phyloP scores from a whole-genome alignment of 2,113 vertebrate species.

The Merops nubicus region DNA sequence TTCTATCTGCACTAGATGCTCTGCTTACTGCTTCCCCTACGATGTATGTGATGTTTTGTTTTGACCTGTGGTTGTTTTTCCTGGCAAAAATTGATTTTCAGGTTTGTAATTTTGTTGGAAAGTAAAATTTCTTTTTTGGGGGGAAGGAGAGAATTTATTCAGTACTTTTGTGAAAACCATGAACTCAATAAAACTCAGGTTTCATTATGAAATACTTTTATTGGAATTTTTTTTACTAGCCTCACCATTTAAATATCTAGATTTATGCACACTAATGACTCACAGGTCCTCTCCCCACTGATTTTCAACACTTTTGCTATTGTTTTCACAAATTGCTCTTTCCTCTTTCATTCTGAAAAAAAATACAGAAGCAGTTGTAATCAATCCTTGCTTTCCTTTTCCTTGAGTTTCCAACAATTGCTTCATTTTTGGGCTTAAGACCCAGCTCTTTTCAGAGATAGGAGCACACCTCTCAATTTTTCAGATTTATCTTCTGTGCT shows the following conservation, averaged over 20 bases:
- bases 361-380: not conserved
- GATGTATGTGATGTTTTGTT: not conserved
- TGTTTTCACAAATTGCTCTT: not conserved
- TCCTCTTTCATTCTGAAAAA: not conserved
- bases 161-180: not conserved
- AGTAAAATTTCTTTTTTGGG: not conserved
- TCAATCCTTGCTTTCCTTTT: not conserved
- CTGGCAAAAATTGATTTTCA: not conserved
- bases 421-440: not conserved
- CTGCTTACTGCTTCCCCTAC: not conserved
- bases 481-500: not conserved
- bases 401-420: not conserved
- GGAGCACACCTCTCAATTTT: not conserved
- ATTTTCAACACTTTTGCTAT: not conserved
- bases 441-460: not conserved
- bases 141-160: not conserved
- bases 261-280: not conserved
- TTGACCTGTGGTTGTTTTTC: not conserved
- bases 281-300: not conserved
- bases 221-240: not conserved
- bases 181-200: not conserved
- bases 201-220: not conserved
- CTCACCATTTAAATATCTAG: not conserved
- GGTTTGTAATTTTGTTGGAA: not conserved
- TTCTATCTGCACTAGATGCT: not conserved